Evolutionary conservation across 53 echinoderm and acorn worm genomes (phyloP), one percentile per base, ranked within the genome.

Genomic region (Echinometra lucunter): DNA sequence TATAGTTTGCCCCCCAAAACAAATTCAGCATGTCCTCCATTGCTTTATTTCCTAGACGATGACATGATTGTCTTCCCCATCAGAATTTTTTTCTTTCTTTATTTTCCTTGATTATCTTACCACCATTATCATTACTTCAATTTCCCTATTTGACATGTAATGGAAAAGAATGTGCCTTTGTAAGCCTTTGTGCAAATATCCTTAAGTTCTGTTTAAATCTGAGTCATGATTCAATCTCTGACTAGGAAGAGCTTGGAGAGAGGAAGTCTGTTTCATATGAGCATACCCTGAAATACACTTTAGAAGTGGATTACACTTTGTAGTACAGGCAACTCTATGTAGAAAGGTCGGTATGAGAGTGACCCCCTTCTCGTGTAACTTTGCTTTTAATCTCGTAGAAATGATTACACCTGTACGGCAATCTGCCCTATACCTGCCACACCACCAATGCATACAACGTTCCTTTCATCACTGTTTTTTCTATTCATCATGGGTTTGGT

Each of bases 301-400:
- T 35, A 1, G 42, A 78, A 78, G 37, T 78, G 78, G 78, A 38
- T 78, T 21, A 32, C 69, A 69, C 30, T 69, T 69, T 38, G 38
- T 38, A 23, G 42, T 19, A 3, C 38, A 38, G 38, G 3, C 42
- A 17, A 8, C 49, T 85, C 6, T 85, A 85, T 45, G n/a, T 28
- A n/a, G 85, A 47, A 74, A 74, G 18, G 49, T 47, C 37, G 28
- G 40, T 9, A 4, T 23, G 11, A 49, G 30, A n/a, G 30, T 85
- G 49, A 85, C 85, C 85, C n/a, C 85, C 45, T 45, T 85, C 85
- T 85, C 49, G 23, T 45, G 49, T 45, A 49, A 49, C 85, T 85
- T 85, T 85, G 85, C 85, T 47, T 85, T 85, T 85, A 85, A 85
- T 85, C 85, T 85, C 30, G 53, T 49, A 49, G 85, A 85, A 49